Conservation (phyloP, 2,888 invertebrate species). For the Chymomyza procnemis region DNA sequence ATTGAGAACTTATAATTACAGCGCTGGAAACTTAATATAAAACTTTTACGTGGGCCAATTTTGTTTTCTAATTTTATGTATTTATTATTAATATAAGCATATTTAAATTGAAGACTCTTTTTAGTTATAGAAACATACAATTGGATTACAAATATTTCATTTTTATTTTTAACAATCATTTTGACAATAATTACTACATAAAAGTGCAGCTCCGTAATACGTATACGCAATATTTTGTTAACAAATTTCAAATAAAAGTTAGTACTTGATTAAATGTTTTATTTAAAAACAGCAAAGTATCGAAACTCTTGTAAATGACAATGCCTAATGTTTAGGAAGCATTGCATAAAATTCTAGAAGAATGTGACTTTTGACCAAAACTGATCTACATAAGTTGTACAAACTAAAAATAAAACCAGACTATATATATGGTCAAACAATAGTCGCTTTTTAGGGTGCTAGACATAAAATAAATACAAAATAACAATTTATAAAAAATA, state of each 20-base stretch:
- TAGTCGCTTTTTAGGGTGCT: background rate
- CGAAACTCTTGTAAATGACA: slow-evolving; percentile 11
- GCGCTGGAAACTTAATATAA: too few species aligned
- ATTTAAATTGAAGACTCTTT: too few species aligned
- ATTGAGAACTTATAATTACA: too few species aligned
- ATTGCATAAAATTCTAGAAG: slow-evolving; percentile 17
- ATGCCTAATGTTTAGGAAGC: slow-evolving; percentile 16
- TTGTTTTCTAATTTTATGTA: too few species aligned
- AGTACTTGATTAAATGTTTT: too few species aligned
- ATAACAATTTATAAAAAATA: too few species aligned
- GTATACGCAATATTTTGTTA: slow-evolving; percentile 4
- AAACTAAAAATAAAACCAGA: slow-evolving; percentile 19
- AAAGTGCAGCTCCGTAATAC: slow-evolving; percentile 6
- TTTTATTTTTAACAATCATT: too few species aligned
- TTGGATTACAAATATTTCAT: too few species aligned
- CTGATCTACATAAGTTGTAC: slow-evolving; percentile 51
- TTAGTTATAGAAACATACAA: too few species aligned
- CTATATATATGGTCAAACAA: background rate
- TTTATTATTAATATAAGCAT: too few species aligned
- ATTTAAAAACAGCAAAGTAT: background rate
- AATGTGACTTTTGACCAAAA: slow-evolving; percentile 59
- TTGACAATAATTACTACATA: slow-evolving; percentile 24
- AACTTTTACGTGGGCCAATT: too few species aligned
- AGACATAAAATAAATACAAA: background rate
- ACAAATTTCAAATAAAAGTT: too few species aligned